Percentiles rank a stretch among this genome's conserved stretches.
Conservation (phyloP, 2,888 invertebrate species). For the Apantesis nais region DNA sequence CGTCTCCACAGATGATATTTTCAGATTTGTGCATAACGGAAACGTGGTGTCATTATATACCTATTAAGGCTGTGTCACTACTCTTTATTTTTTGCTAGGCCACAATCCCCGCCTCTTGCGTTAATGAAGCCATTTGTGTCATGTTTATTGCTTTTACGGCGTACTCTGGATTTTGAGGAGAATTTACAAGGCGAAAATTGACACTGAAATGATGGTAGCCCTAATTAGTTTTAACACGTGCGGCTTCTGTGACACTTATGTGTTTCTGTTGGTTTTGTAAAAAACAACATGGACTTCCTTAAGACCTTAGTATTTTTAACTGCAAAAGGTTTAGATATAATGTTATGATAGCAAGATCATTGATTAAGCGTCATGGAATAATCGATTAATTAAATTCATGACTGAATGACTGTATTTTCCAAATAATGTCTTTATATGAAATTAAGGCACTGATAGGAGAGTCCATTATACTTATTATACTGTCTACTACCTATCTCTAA, state of each 20-base stretch:
- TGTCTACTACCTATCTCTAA: no score
- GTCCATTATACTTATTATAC: not conserved
- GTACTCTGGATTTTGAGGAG: conserved; percentile 77
- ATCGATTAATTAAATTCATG: not conserved
- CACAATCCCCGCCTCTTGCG: conserved; percentile 72
- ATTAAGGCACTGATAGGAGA: not conserved
- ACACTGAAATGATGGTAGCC: conserved; percentile 69
- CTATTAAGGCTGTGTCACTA: conserved; percentile 73
- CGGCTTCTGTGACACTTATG: conserved; percentile 36
- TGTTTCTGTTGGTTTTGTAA: conserved; percentile 16
- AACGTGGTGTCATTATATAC: conserved; percentile 80
- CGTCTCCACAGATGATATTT: conserved; percentile 68
- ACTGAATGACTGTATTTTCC: not conserved
- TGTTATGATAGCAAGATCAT: not conserved
- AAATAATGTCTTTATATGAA: not conserved
- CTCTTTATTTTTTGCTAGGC: conserved; percentile 76
- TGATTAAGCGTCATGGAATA: no score
- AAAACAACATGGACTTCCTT: conserved; percentile 36
- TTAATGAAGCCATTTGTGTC: conserved; percentile 84
- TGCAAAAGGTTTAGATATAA: not conserved
- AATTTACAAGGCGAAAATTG: conserved; percentile 83
- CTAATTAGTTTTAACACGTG: conserved; percentile 73
- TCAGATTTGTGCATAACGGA: conserved; percentile 76
- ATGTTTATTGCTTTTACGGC: conserved; percentile 83
- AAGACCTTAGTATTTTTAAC: conserved; percentile 11